Base-by-base conservation (phyloP, 2,797 vertebrate species). In the Eulemur mongoz region DNA sequence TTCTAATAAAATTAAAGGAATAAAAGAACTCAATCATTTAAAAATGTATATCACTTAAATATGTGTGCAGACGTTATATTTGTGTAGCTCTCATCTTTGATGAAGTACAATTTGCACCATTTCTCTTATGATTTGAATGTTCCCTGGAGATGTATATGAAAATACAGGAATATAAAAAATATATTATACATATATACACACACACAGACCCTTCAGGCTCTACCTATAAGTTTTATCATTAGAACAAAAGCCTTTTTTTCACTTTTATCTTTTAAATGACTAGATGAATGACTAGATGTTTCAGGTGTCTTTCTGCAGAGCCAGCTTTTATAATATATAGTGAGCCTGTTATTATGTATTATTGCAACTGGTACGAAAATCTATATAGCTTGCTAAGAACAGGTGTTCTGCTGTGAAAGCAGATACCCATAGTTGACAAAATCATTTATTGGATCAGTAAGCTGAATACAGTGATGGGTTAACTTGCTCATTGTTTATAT, bases 401-500 rank as follows among this genome's bases (percentile, higher is more conserved):
- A 95, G 85, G 12, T 86, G 85, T 67, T 93, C 35, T 91, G 61
- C 78, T 95, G 20, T 92, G 90, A 79, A 95, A 94, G 81, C 61
- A 85, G 54, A 92, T 92, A 96, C 27, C 23, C 30, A 38, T 17
- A 38, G 12, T 35, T 95, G 70, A 78, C 61, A 48, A 82, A 81
- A 89, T 69, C 54, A 82, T 76, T 93, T 93, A 72, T 27, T 89
- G 48, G 57, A 54, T 94, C 54, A 92, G 69, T 93, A 89, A 94
- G 50, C 61, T 88, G 89, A 88, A n/a, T 50, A 72, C 14, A 69
- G 57, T 48, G 43, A 48, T 80, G 67, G 40, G 48, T 40, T 73
- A 73, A 79, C 61, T 65, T 43, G 11, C 25, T 85, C 7, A 43
- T 59, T 84, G 45, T 96, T 81, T 40, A 69, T 2, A 67, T 73